Conservation (phyloP, 2,888 invertebrate species). For the Cabera pusaria region DNA sequence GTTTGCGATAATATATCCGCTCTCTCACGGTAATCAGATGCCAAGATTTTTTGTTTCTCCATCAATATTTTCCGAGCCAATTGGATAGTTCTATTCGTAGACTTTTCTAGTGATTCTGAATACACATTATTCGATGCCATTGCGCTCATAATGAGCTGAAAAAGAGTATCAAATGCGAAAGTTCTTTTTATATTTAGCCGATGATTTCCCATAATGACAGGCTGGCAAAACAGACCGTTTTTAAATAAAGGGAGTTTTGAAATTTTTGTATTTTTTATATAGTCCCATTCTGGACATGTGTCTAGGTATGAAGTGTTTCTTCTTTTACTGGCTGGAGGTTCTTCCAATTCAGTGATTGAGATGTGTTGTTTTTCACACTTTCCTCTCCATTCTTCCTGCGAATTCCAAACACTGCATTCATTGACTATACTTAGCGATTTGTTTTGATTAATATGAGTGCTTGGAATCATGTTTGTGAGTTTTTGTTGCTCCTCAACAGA, state of each 20-base stretch:
- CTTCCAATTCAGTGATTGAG: no score
- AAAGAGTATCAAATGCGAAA: slow-evolving; percentile 1
- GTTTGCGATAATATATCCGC: neutral
- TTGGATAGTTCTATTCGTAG: neutral
- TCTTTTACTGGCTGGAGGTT: no score
- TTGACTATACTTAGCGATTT: no score
- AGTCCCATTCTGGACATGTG: slow-evolving; percentile 5
- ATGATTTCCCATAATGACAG: neutral
- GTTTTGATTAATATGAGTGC: no score
- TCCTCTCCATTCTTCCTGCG: no score
- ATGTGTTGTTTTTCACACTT: no score
- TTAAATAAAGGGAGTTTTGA: neutral
- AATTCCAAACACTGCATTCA: no score
- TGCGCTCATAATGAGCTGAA: neutral
- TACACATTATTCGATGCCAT: neutral
- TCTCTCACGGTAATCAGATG: slow-evolving; percentile 1
- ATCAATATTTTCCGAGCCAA: neutral
- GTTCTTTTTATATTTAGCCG: neutral
- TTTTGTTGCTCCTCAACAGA: no score
- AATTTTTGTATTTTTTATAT: slow-evolving; percentile 2
- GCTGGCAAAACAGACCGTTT: neutral
- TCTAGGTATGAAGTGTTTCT: neutral
- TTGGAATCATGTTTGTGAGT: no score
- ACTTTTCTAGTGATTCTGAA: neutral
- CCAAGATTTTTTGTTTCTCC: neutral